Conservation (phyloP, 2,113 vertebrate genomes). For the Noturus placidus region DNA sequence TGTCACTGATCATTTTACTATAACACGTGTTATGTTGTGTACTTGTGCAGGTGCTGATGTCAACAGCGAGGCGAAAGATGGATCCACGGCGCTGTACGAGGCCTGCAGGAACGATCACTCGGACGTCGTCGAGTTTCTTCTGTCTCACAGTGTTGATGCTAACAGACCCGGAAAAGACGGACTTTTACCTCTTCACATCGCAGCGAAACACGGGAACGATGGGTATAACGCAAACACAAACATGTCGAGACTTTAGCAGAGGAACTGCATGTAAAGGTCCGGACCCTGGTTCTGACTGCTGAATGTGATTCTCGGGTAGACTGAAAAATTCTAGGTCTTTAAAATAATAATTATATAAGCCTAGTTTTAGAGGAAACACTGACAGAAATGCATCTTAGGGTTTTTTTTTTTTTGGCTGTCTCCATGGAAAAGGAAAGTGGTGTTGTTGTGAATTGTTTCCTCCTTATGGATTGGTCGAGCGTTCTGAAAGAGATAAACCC, state of each 20-base stretch:
- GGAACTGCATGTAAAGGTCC: too few species aligned
- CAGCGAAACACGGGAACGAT: constrained; percentile 76
- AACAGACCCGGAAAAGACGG: constrained; percentile 75
- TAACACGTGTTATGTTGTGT: not conserved
- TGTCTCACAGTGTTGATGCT: constrained; percentile 80
- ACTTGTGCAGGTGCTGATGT: constrained; percentile 77
- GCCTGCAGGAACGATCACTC: constrained; percentile 81
- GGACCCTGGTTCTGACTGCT: too few species aligned
- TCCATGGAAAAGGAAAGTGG: too few species aligned
- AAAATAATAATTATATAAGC: too few species aligned
- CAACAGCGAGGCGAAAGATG: constrained; percentile 81
- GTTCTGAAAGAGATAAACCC: too few species aligned
- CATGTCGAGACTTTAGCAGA: not conserved
- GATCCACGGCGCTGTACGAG: constrained; percentile 82
- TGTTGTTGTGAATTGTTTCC: too few species aligned
- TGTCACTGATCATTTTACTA: not conserved
- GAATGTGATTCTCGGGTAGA: too few species aligned
- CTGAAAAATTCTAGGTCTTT: too few species aligned
- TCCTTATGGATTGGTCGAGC: too few species aligned
- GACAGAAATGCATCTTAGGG: too few species aligned
- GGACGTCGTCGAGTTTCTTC: constrained; percentile 75
- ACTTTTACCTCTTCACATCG: constrained; percentile 82
- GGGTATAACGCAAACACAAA: constrained; percentile 9
- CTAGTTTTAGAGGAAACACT: too few species aligned
- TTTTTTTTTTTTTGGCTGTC: too few species aligned